These are phyloP conservation scores for Micromussa lordhowensis DNA, from an alignment of 92 coral and sea anemone genomes.

Conservation along the genomic window DNA sequence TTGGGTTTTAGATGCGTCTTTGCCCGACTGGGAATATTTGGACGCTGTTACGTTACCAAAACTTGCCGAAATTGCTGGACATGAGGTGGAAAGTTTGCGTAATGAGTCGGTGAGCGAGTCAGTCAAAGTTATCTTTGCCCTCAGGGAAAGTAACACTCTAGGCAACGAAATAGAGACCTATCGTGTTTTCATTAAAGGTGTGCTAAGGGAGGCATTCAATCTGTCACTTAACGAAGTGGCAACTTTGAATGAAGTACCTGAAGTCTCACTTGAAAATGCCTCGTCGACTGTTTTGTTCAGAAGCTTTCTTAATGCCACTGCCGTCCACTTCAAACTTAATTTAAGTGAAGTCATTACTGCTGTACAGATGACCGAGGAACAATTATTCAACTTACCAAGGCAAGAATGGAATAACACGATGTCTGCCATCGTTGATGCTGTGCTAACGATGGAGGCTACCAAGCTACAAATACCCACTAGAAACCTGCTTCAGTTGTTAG, in stretches of 20 bases:
- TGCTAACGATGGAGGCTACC: constrained; percentile 46
- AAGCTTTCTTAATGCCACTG: constrained; percentile 66
- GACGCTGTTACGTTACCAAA: constrained; percentile 55
- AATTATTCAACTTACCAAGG: constrained; percentile 58
- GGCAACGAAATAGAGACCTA: constrained; percentile 14
- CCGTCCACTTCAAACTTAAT: constrained; percentile 47
- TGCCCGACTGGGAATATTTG: constrained; percentile 72
- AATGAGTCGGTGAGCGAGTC: constrained; percentile 58
- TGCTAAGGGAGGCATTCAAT: constrained; percentile 50
- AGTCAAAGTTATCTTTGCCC: constrained; percentile 3
- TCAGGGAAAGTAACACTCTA: constrained; percentile 26
- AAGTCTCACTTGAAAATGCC: constrained; percentile 6
- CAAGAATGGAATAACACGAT: constrained; percentile 60
- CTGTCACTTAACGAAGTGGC: constrained; percentile 55
- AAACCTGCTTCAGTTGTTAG: constrained; percentile 43
- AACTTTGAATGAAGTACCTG: constrained; percentile 24
- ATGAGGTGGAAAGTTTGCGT: constrained; percentile 4
- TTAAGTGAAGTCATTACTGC: constrained; percentile 47
- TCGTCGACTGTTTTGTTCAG: constrained; percentile 41
- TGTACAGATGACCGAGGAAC: constrained; percentile 33
- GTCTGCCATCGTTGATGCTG: constrained; percentile 40
- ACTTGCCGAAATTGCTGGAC: constrained; percentile 47
- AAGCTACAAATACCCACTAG: constrained; percentile 44
- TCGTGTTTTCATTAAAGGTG: constrained; percentile 8
- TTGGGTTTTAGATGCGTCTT: constrained; percentile 32